Evolutionary conservation across 2,113 vertebrate species (phyloP).

Genomic region (Lasiurus borealis): DNA sequence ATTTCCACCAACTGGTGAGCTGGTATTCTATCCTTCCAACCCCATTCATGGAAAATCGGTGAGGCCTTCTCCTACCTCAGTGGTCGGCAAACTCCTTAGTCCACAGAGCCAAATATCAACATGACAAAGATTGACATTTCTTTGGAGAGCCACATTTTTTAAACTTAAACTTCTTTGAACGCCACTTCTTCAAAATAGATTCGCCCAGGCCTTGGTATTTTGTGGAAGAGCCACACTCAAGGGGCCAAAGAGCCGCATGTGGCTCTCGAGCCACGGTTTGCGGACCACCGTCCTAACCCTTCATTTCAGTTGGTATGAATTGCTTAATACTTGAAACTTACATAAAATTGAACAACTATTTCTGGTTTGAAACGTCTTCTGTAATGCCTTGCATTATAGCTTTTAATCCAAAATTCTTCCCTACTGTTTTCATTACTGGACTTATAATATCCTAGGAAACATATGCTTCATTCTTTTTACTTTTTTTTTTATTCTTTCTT

Average conservation of each 20-base stretch:
- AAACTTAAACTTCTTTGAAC: no score
- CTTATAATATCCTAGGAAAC: not conserved
- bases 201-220: no score
- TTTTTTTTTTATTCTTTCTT: not conserved
- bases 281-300: not conserved
- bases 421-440: not conserved
- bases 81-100: no score
- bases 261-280: no score
- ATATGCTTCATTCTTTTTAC: not conserved
- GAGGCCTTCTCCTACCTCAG: not conserved
- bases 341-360: constrained; percentile 6
- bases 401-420: not conserved
- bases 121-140: no score
- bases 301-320: not conserved
- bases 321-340: not conserved
- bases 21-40: not conserved
- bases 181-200: no score
- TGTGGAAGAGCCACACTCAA: no score
- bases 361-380: not conserved
- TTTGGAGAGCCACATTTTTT: no score
- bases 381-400: not conserved
- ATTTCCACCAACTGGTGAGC: not conserved
- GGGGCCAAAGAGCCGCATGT: no score
- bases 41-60: not conserved
- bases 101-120: no score